Conservation (phyloP, 92 coral and sea anemone species). For the Zoanthus gigantus region DNA sequence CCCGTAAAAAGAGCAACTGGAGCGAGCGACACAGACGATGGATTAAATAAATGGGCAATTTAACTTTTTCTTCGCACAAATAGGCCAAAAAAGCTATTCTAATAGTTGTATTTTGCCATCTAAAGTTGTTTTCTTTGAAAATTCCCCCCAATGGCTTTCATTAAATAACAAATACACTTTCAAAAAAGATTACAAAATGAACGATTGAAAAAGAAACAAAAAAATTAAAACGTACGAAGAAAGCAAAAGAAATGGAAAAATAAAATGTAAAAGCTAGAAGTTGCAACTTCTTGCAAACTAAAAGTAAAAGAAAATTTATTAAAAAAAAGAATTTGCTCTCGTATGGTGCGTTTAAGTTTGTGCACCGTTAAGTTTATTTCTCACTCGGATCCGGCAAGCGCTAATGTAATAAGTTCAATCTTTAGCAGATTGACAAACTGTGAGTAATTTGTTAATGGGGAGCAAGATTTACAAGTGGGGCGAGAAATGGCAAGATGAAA, state of each 20-base stretch:
- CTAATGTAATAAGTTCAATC: slow-evolving; percentile 8
- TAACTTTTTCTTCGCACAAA: neutral
- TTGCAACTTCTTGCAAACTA: neutral
- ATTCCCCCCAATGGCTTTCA: neutral
- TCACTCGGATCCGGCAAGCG: slow-evolving; percentile 1
- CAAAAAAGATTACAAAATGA: slow-evolving; percentile 20
- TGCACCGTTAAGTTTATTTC: neutral
- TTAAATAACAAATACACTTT: slow-evolving; percentile 21
- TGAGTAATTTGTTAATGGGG: slow-evolving; percentile 46
- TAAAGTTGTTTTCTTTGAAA: neutral
- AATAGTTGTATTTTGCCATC: neutral
- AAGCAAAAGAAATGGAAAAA: neutral
- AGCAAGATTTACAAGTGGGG: slow-evolving; percentile 20
- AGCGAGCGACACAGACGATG: neutral
- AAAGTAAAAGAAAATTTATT: neutral
- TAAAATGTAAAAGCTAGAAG: neutral
- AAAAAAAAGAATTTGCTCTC: neutral
- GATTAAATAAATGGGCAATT: slow-evolving; percentile 7
- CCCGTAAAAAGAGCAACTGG: neutral
- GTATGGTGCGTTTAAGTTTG: neutral
- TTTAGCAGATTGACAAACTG: neutral
- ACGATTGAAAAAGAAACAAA: neutral
- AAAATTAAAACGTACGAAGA: neutral
- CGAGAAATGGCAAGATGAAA: neutral
- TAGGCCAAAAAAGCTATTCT: neutral